A percentile compares a stretch with the other conserved stretches of the same genome.
These are phyloP conservation scores for Brachionichthys hirsutus DNA, from an alignment of 2,113 vertebrate genomes.

Conservation along the genomic window DNA sequence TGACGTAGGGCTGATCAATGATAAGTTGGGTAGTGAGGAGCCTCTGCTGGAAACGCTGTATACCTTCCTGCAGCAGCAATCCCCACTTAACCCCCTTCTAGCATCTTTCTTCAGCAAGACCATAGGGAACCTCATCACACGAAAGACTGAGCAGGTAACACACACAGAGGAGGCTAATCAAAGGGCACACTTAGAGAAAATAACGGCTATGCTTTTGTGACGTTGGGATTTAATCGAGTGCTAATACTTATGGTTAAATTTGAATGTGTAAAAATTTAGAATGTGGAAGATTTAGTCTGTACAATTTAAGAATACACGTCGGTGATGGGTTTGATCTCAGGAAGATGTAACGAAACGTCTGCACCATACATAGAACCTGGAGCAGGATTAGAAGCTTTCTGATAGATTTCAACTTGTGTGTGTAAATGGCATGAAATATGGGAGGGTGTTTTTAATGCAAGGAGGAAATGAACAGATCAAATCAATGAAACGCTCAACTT, in stretches of 20 bases:
- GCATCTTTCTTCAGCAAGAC: conserved; percentile 99
- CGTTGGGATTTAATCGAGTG: conserved; percentile 14
- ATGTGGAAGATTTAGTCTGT: no score
- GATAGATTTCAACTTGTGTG: neutral
- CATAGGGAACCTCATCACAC: conserved; percentile 91
- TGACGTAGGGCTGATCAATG: conserved; percentile 92
- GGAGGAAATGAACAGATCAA: no score
- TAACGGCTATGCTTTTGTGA: conserved; percentile 10
- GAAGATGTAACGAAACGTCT: neutral
- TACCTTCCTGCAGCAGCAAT: conserved; percentile 88
- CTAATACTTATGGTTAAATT: no score
- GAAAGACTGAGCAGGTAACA: conserved; percentile 93
- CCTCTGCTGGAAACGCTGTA: conserved; percentile 87
- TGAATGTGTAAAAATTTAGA: no score
- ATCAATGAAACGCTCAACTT: neutral
- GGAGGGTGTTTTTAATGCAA: neutral
- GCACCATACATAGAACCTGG: neutral
- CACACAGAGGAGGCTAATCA: conserved; percentile 5
- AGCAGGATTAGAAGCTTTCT: neutral
- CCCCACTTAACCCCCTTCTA: conserved; percentile 92
- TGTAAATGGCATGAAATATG: conserved; percentile 1
- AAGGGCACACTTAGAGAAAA: conserved; percentile 5
- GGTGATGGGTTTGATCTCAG: neutral
- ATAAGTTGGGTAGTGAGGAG: conserved; percentile 90
- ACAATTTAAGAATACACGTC: neutral